A percentile compares a stretch with the other conserved stretches of the same genome.
Conservation (phyloP, 2,888 invertebrate genomes). For the Apamea monoglypha region DNA sequence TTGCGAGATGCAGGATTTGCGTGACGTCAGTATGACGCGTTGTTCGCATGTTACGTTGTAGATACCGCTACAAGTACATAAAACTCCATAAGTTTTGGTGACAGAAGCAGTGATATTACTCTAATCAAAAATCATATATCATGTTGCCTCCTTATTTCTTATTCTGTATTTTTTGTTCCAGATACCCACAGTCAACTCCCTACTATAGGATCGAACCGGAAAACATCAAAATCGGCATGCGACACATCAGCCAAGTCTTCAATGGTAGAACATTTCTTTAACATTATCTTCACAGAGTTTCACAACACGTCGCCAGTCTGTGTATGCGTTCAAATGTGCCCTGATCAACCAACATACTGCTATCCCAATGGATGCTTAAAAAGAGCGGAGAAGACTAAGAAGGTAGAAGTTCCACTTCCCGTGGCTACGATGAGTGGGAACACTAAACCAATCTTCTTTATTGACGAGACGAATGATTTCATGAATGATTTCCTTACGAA, state of each 20-base stretch:
- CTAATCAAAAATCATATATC: not conserved
- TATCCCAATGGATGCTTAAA: slow-evolving; percentile 84
- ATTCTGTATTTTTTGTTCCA: slow-evolving; percentile 61
- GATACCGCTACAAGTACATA: no score
- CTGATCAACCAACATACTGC: slow-evolving; percentile 81
- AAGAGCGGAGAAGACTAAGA: slow-evolving; percentile 65
- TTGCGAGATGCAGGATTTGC: no score
- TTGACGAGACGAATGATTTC: slow-evolving; percentile 74
- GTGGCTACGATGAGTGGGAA: slow-evolving; percentile 65
- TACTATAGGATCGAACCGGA: slow-evolving; percentile 52
- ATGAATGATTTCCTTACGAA: slow-evolving; percentile 71
- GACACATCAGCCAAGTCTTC: slow-evolving; percentile 70
- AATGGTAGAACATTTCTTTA: slow-evolving; percentile 83
- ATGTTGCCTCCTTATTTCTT: not conserved
- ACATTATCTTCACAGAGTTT: slow-evolving; percentile 82
- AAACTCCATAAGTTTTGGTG: not conserved
- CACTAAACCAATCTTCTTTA: slow-evolving; percentile 71
- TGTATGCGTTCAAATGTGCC: slow-evolving; percentile 84
- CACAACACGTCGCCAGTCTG: slow-evolving; percentile 80
- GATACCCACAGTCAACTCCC: slow-evolving; percentile 69
- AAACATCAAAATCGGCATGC: slow-evolving; percentile 64
- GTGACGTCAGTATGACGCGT: no score
- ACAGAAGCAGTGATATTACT: not conserved
- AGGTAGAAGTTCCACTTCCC: slow-evolving; percentile 51
- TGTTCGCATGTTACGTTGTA: no score